Percentiles rank a stretch among this genome's conserved stretches.
Conservation (phyloP, 2,113 vertebrate genomes). For the Bubo bubo region DNA sequence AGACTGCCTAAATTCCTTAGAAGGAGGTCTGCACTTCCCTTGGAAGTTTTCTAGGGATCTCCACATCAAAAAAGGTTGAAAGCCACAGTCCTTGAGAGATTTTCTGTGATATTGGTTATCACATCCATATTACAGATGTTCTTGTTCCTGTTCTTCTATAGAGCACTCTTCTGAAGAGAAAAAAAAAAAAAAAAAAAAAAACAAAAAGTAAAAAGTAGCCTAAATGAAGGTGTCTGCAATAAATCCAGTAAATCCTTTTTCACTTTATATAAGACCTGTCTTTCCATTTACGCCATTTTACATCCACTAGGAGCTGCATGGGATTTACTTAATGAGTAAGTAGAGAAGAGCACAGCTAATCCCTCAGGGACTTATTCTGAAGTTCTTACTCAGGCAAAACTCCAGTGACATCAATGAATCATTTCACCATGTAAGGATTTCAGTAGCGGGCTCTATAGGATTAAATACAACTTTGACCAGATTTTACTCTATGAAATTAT, state of each 20-base stretch:
- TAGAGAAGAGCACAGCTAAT: conserved; percentile 14
- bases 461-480: not conserved
- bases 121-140: not conserved
- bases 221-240: not conserved
- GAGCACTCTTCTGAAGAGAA: not conserved
- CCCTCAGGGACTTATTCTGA: not conserved
- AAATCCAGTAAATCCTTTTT: not conserved
- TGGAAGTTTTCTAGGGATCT: not conserved
- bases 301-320: not conserved
- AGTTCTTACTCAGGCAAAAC: not conserved
- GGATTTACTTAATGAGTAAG: conserved; percentile 9
- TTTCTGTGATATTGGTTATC: not conserved
- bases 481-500: not conserved
- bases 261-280: not conserved
- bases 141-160: not conserved
- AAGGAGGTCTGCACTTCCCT: not conserved
- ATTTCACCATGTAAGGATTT: not conserved
- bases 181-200: not conserved
- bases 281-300: not conserved
- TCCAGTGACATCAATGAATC: not conserved
- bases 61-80: not conserved
- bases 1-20: not conserved
- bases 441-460: not conserved
- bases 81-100: not conserved
- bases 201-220: not conserved